Conservation (phyloP, 1,140 invertebrate genomes). For the Palaemon carinicauda region DNA sequence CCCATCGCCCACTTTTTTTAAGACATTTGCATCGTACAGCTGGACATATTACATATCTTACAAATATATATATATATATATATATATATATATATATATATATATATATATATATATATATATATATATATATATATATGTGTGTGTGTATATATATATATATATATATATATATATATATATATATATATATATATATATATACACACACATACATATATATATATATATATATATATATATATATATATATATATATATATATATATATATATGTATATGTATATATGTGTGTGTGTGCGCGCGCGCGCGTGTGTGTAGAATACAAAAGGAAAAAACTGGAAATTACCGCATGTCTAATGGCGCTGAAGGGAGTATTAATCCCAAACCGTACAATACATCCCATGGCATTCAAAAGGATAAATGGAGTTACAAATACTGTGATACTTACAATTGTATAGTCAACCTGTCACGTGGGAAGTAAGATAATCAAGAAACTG, state of each 20-base stretch:
- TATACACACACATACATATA: not conserved
- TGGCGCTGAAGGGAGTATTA: no score
- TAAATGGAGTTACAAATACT: no score
- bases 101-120: not conserved
- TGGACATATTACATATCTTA: not conserved
- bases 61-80: not conserved
- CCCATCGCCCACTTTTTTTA: not conserved
- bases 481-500: no score
- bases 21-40: not conserved
- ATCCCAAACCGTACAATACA: no score
- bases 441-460: no score
- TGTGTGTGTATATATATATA: not conserved
- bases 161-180: not conserved
- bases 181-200: not conserved
- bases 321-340: no score
- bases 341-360: no score
- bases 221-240: not conserved
- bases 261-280: not conserved
- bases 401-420: no score
- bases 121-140: conserved; percentile 9
- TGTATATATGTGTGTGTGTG: not conserved
- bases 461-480: no score
- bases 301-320: not conserved
- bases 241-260: not conserved
- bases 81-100: not conserved